A percentile compares a stretch with the other conserved stretches of the same genome.
Conservation (phyloP, 1,140 invertebrate species). For the Zaprionus gabonicus region DNA sequence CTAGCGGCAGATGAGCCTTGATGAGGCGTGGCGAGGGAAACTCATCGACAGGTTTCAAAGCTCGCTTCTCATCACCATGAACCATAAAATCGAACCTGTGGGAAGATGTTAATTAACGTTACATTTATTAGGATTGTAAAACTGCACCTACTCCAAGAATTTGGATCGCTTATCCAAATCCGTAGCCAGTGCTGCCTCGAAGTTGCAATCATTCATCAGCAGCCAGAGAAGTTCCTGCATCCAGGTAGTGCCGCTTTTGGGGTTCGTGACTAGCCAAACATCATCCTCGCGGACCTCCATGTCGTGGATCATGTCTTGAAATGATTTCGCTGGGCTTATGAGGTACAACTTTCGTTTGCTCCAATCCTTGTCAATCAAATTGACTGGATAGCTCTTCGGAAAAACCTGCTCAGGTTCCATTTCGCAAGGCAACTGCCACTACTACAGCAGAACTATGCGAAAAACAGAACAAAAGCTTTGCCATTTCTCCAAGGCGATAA, state of each 20-base stretch:
- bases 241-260: constrained; percentile 88
- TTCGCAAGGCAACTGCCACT: too few species aligned
- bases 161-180: constrained; percentile 85
- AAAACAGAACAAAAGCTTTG: too few species aligned
- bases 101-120: neutral
- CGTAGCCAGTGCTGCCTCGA: constrained; percentile 82
- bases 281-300: constrained; percentile 85
- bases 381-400: constrained; percentile 54
- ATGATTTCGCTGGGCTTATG: constrained; percentile 8
- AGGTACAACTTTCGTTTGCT: constrained; percentile 15
- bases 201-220: constrained; percentile 86
- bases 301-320: constrained; percentile 85
- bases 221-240: constrained; percentile 89
- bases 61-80: neutral
- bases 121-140: neutral
- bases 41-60: constrained; percentile 65
- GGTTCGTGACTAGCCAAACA: constrained; percentile 85
- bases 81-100: constrained; percentile 30
- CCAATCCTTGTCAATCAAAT: constrained; percentile 63
- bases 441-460: too few species aligned
- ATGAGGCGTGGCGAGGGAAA: constrained; percentile 86
- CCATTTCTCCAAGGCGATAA: too few species aligned
- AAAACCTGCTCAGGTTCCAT: constrained; percentile 24
- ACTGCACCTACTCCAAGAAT: constrained; percentile 80
- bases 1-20: constrained; percentile 88